Evolutionary conservation across 92 coral and sea anemone species (phyloP).

Genomic region (Diadumene lineata): DNA sequence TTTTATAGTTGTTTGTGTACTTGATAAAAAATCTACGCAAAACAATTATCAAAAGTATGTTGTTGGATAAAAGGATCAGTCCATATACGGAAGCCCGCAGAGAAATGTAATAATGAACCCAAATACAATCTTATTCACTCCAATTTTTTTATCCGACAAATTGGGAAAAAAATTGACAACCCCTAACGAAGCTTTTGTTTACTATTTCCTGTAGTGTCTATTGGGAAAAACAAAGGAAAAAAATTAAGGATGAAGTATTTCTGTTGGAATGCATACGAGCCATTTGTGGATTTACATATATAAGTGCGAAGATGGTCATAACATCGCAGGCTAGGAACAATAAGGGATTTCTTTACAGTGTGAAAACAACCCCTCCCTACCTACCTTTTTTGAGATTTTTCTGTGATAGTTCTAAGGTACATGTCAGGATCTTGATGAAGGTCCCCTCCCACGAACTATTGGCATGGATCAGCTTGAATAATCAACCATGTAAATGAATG

Average conservation of each 20-base stretch:
- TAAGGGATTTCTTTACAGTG: too few relatives aligned
- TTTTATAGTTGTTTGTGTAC: too few relatives aligned
- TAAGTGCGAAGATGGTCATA: too few relatives aligned
- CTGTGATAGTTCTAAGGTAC: not conserved
- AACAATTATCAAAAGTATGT: too few relatives aligned
- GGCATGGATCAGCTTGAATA: conserved; percentile 5
- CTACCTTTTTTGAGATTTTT: too few relatives aligned
- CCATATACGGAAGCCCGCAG: not conserved
- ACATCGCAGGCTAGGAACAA: too few relatives aligned
- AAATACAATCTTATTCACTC: too few relatives aligned
- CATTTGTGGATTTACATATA: too few relatives aligned
- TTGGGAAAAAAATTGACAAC: not conserved
- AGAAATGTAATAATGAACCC: not conserved
- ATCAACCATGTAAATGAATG: conserved; percentile 11
- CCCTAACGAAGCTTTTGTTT: not conserved
- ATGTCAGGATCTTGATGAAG: not conserved
- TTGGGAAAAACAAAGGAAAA: not conserved
- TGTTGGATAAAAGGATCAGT: too few relatives aligned
- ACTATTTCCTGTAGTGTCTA: not conserved
- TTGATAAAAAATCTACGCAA: too few relatives aligned
- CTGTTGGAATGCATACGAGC: not conserved
- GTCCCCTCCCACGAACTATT: conserved; percentile 6
- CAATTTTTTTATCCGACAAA: not conserved
- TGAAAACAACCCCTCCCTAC: too few relatives aligned
- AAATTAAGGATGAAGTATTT: not conserved